Percentiles rank a stretch among this genome's conserved stretches.
Conservation (phyloP, 2,888 invertebrate species). For the Rutpela maculata region DNA sequence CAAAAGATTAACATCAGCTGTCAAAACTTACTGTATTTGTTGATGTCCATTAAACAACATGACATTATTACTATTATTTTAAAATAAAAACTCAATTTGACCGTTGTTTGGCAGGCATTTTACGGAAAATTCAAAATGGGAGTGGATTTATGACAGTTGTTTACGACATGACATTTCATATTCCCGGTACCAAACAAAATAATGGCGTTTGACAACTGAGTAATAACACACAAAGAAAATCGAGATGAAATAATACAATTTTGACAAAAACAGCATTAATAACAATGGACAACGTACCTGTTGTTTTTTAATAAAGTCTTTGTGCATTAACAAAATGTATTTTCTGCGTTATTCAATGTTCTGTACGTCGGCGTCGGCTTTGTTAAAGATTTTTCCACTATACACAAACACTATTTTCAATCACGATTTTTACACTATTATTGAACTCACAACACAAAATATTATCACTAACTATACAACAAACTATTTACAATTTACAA, state of each 20-base stretch:
- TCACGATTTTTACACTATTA: slow-evolving; percentile 77
- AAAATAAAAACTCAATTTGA: slow-evolving; percentile 12
- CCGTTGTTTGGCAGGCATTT: slow-evolving; percentile 26
- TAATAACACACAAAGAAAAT: slow-evolving; percentile 76
- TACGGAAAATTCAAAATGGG: slow-evolving; percentile 50
- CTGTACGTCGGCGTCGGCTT: slow-evolving; percentile 78
- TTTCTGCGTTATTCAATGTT: slow-evolving; percentile 74
- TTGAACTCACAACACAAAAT: slow-evolving; percentile 76
- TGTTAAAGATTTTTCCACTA: slow-evolving; percentile 77
- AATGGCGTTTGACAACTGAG: slow-evolving; percentile 75
- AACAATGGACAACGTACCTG: slow-evolving; percentile 65
- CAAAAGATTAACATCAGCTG: slow-evolving; percentile 50
- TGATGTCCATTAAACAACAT: slow-evolving; percentile 22
- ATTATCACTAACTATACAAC: slow-evolving; percentile 85
- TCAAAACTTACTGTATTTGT: slow-evolving; percentile 48
- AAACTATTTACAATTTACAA: slow-evolving; percentile 85
- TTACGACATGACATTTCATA: slow-evolving; percentile 73
- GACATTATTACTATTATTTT: slow-evolving; percentile 21
- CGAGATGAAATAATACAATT: slow-evolving; percentile 13
- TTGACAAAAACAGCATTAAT: slow-evolving; percentile 29
- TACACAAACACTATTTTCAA: slow-evolving; percentile 78
- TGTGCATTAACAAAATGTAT: slow-evolving; percentile 72
- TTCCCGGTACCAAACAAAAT: slow-evolving; percentile 74
- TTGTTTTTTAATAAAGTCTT: slow-evolving; percentile 65
- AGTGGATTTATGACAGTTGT: slow-evolving; percentile 65